phyloP scores from a whole-genome alignment of 2,797 vertebrate genomes.

The Danio albolineatus region DNA sequence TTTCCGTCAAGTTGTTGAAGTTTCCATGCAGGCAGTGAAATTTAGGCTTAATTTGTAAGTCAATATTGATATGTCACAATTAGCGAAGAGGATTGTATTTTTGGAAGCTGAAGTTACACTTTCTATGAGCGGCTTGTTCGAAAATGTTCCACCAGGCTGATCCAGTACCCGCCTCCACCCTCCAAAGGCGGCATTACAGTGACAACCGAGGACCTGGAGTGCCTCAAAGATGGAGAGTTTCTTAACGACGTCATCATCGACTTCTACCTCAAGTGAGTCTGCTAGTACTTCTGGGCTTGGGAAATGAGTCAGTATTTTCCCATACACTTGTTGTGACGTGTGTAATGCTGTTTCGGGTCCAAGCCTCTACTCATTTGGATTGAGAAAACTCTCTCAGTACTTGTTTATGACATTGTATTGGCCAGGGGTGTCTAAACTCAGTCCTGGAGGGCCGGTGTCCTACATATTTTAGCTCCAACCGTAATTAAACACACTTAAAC shows the following conservation, averaged over 20 bases:
- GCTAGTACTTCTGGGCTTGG: neutral
- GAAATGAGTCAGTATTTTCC: conserved; percentile 9
- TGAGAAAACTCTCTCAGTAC: too few relatives aligned
- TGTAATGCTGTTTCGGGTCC: too few relatives aligned
- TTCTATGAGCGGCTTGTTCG: conserved; percentile 15
- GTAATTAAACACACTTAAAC: too few relatives aligned
- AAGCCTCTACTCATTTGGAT: too few relatives aligned
- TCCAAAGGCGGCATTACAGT: conserved; percentile 91
- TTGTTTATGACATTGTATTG: too few relatives aligned
- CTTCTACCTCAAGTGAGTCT: conserved; percentile 86
- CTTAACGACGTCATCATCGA: conserved; percentile 98
- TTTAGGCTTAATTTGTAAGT: conserved; percentile 42
- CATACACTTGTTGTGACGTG: neutral
- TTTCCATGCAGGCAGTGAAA: conserved; percentile 48
- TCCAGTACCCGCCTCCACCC: conserved; percentile 91
- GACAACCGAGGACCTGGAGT: conserved; percentile 89
- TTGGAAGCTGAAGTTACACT: conserved; percentile 40
- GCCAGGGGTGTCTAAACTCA: too few relatives aligned
- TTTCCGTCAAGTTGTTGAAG: conserved; percentile 46
- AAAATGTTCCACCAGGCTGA: conserved; percentile 79
- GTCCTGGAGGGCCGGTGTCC: too few relatives aligned
- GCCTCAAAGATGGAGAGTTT: conserved; percentile 88
- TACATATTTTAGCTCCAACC: too few relatives aligned
- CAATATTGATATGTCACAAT: conserved; percentile 34
- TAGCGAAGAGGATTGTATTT: conserved; percentile 28